phyloP scores from a whole-genome alignment of 2,113 vertebrate species.

The Cardinalis cardinalis region DNA sequence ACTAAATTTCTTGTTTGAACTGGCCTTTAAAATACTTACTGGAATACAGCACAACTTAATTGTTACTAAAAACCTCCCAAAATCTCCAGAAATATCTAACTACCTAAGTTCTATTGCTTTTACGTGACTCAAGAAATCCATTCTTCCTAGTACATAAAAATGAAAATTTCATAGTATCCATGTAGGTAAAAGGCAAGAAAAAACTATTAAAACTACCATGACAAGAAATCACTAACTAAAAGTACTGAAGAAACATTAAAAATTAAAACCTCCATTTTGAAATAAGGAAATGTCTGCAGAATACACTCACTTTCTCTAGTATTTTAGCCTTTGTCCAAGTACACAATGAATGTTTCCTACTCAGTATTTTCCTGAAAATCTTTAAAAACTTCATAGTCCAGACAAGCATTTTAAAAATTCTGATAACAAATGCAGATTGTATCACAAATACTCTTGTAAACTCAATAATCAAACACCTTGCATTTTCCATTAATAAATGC shows the following conservation, averaged over 20 bases:
- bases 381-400: not conserved
- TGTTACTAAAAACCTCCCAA: accelerated
- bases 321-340: not conserved
- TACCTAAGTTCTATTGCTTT: not conserved
- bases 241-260: not conserved
- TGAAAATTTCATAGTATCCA: not conserved
- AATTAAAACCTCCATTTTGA: not conserved
- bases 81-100: not conserved
- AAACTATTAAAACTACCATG: not conserved
- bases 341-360: not conserved
- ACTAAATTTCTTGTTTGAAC: not conserved
- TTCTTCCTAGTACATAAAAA: not conserved
- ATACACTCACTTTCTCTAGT: not conserved
- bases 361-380: not conserved
- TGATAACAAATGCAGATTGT: not conserved
- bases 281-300: not conserved
- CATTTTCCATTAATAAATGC: not conserved
- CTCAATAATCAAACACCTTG: accelerated
- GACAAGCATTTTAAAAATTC: not conserved
- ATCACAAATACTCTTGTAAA: not conserved
- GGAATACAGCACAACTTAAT: not conserved
- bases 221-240: not conserved
- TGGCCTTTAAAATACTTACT: not conserved
- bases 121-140: not conserved
- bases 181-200: not conserved